Evolutionary conservation across 2,888 invertebrate genomes (phyloP).

Genomic region (Axea sp.): DNA sequence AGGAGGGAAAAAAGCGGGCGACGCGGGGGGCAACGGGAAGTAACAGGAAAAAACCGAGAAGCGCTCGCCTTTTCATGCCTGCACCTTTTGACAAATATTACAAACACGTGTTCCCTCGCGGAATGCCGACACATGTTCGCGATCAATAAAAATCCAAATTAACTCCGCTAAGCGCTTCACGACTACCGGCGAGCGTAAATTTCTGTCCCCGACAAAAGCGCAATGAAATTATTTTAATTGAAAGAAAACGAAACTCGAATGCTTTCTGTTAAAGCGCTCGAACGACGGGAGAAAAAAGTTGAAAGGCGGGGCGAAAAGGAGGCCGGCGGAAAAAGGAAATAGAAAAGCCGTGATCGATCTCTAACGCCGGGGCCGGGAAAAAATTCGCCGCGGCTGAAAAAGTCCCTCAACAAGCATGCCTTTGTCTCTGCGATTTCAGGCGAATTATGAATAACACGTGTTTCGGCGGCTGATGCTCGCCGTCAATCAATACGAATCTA

Average conservation of each 20-base stretch:
- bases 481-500: slow-evolving; percentile 25
- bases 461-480: slow-evolving; percentile 5
- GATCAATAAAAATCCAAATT: slow-evolving; percentile 53
- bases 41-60: too few relatives aligned
- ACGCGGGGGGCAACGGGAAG: too few relatives aligned
- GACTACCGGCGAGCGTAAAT: slow-evolving; percentile 14
- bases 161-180: slow-evolving; percentile 19
- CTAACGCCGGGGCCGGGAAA: slow-evolving; percentile 1
- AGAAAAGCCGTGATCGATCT: slow-evolving; percentile 21
- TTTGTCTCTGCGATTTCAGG: slow-evolving; percentile 26
- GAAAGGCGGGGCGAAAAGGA: slow-evolving; percentile 1
- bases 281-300: slow-evolving; percentile 10
- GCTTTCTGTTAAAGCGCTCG: slow-evolving; percentile 30
- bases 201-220: slow-evolving; percentile 19
- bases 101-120: slow-evolving; percentile 23
- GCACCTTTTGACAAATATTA: slow-evolving; percentile 42
- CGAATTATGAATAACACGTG: slow-evolving; percentile 45
- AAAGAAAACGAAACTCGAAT: slow-evolving; percentile 20
- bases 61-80: slow-evolving; percentile 20
- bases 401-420: slow-evolving; percentile 6
- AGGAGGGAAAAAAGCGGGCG: slow-evolving; percentile 63
- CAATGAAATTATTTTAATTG: slow-evolving; percentile 29
- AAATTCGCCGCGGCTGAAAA: slow-evolving; percentile 27
- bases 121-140: slow-evolving; percentile 37
- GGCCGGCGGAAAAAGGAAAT: background rate